Conservation (phyloP, 2,113 vertebrate species). For the Ceratotherium simum region DNA sequence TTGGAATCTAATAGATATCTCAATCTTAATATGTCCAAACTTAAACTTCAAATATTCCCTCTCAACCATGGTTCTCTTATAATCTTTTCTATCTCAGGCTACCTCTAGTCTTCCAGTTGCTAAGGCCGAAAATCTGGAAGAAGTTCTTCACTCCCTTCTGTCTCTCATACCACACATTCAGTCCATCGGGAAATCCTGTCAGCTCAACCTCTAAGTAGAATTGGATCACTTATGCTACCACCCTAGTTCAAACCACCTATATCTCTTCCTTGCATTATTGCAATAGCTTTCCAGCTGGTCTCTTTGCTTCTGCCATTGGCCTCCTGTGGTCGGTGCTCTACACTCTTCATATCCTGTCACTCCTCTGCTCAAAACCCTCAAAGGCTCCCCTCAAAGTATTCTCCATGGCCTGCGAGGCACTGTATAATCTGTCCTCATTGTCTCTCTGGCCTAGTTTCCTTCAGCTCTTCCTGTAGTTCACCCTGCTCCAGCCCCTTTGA, state of each 20-base stretch:
- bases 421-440: background rate
- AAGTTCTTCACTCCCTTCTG: background rate
- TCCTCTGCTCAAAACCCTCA: background rate
- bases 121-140: background rate
- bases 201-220: background rate
- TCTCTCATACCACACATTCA: background rate
- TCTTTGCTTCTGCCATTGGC: background rate
- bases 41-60: background rate
- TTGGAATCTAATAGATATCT: background rate
- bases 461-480: background rate
- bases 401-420: background rate
- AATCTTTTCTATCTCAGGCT: background rate
- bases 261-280: background rate
- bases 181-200: background rate
- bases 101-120: background rate
- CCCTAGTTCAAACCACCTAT: background rate
- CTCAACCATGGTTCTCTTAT: background rate
- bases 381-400: background rate
- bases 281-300: background rate
- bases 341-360: background rate
- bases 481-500: background rate
- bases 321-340: background rate
- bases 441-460: background rate
- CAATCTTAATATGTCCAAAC: background rate
- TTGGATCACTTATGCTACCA: background rate